Conservation (phyloP, 1,140 invertebrate species). For the Micrasema longulum region DNA sequence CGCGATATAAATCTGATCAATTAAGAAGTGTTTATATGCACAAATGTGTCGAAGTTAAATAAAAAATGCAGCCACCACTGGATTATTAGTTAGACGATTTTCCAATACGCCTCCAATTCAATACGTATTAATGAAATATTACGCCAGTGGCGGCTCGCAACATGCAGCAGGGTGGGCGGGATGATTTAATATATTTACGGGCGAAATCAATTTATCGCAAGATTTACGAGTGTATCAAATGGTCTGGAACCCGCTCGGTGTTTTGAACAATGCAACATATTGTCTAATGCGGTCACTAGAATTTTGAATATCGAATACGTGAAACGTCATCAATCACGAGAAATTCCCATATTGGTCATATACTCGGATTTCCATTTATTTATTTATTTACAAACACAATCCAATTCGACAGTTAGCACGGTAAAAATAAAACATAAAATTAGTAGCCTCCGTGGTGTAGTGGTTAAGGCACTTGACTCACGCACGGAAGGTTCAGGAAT, state of each 20-base stretch:
- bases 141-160: constrained; percentile 35
- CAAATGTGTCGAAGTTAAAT: no score
- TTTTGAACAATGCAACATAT: not conserved
- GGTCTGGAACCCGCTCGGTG: constrained; percentile 40
- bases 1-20: no score
- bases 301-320: constrained; percentile 14
- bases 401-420: no score
- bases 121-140: constrained; percentile 52
- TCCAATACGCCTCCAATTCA: constrained; percentile 52
- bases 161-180: constrained; percentile 21
- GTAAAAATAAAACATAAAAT: no score
- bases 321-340: no score
- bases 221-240: constrained; percentile 52
- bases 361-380: no score
- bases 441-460: no score
- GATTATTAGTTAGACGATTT: constrained; percentile 16
- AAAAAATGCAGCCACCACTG: constrained; percentile 19
- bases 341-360: no score
- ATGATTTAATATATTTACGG: constrained; percentile 50
- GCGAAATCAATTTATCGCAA: constrained; percentile 51
- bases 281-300: not conserved
- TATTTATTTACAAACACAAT: no score
- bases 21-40: no score
- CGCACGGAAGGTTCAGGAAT: no score
- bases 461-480: no score